Evolutionary conservation across 2,113 vertebrate genomes (phyloP), one percentile per base, ranked within the genome.

Genomic region (Phalacrocorax carbo): DNA sequence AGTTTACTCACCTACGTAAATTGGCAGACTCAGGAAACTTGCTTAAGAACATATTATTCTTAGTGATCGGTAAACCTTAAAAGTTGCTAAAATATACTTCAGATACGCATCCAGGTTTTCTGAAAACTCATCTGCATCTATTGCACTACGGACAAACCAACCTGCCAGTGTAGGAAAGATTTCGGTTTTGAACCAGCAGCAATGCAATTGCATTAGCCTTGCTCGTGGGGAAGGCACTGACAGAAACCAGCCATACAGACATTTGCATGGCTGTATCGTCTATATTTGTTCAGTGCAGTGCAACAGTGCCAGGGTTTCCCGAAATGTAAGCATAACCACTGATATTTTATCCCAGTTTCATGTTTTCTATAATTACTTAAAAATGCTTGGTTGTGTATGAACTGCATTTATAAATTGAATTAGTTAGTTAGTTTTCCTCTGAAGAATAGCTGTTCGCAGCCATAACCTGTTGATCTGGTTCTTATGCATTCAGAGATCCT

Each of bases 1-100:
- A 93, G 94, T 97, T 96, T 92, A 92, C 90, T 94, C 91, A 97
- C 96, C 96, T 95, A 96, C 90, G 91, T 96, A 96, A 96, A 95
- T 58, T 96, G 95, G 76, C 89, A 94, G 92, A 90, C 92, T 78
- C 80, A 58, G 91, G 93, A 96, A 97, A 89, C 89, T 88, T 62
- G 40, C 88, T 93, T 82, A 89, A 94, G 94, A 93, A 97, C 94
- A 90, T 85, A 77, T 88, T 95, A 95, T 95, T 96, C 83, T 95
- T 80, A 88, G 61, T 20, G 40, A 69, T 30, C 40, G 73, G 40
- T 65, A 93, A 92, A 57, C 25, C 30, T 89, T 68, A 44, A 48
- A 91, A 82, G 62, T 51, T 77, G 57, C 58, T 89, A 65, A 78
- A 87, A 72, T 72, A 52, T 38, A 69, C 42, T 77, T 66, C 46